Percentiles rank a stretch among this genome's conserved stretches.
These are phyloP conservation scores for Atractosteus spatula DNA, from an alignment of 2,113 vertebrate species.

Conservation along the genomic window DNA sequence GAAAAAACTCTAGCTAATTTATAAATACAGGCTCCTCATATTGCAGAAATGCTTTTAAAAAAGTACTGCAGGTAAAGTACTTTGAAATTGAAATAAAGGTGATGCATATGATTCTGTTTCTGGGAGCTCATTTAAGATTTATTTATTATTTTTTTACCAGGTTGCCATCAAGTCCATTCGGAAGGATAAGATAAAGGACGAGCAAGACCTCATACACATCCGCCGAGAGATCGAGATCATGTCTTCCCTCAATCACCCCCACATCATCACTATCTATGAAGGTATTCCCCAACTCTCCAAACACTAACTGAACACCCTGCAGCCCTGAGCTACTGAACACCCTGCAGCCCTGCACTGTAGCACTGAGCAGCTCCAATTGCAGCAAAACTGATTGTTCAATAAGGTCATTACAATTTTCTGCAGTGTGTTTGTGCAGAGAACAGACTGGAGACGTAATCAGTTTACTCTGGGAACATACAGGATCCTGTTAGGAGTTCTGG, in stretches of 20 bases:
- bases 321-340: neutral
- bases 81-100: neutral
- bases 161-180: slow-evolving; percentile 96
- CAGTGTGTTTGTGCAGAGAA: slow-evolving; percentile 1
- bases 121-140: neutral
- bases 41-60: neutral
- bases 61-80: no score
- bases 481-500: no score
- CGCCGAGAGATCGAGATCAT: slow-evolving; percentile 97
- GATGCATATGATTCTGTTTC: neutral
- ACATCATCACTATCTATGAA: slow-evolving; percentile 94
- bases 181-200: slow-evolving; percentile 92
- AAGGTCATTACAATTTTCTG: slow-evolving; percentile 20
- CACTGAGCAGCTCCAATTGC: neutral
- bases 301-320: neutral
- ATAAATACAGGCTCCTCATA: neutral
- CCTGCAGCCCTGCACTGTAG: neutral
- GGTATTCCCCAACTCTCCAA: slow-evolving; percentile 57
- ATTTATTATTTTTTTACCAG: slow-evolving; percentile 58
- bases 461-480: no score
- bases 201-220: slow-evolving; percentile 90
- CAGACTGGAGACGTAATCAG: no score
- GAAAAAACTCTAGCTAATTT: no score
- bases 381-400: slow-evolving; percentile 27
- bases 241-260: slow-evolving; percentile 91